Evolutionary conservation across 2,888 invertebrate genomes (phyloP).

Genomic region (Synanthedon formicaeformis): DNA sequence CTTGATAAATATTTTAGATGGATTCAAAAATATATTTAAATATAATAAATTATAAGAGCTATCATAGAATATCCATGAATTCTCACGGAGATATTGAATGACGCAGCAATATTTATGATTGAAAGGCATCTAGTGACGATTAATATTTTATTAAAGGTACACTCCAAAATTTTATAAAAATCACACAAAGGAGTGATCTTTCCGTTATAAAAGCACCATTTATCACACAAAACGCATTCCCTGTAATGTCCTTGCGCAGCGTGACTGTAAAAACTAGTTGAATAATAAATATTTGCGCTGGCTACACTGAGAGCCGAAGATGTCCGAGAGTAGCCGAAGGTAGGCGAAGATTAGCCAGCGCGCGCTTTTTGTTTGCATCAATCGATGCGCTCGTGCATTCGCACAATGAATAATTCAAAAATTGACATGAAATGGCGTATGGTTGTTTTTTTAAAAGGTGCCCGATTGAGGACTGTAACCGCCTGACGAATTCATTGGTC

Average conservation of each 20-base stretch:
- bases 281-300: conserved; percentile 61
- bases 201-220: conserved; percentile 48
- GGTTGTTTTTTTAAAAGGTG: conserved; percentile 70
- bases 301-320: conserved; percentile 58
- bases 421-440: conserved; percentile 72
- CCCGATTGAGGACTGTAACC: conserved; percentile 71
- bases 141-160: no score
- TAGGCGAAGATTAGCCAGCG: conserved; percentile 67
- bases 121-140: no score
- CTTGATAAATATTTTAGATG: no score
- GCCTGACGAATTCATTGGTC: conserved; percentile 70
- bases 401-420: conserved; percentile 71
- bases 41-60: no score
- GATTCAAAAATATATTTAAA: no score
- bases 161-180: not conserved
- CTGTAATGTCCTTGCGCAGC: conserved; percentile 63
- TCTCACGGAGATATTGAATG: no score
- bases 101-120: no score
- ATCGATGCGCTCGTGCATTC: conserved; percentile 71
- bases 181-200: no score
- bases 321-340: conserved; percentile 45
- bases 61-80: no score
- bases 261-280: conserved; percentile 67
- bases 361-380: conserved; percentile 69
- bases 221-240: conserved; percentile 65